Evolutionary conservation across 2,797 vertebrate genomes (phyloP), one percentile per base, ranked within the genome.

Genomic region (Microctenopoma lineatum): DNA sequence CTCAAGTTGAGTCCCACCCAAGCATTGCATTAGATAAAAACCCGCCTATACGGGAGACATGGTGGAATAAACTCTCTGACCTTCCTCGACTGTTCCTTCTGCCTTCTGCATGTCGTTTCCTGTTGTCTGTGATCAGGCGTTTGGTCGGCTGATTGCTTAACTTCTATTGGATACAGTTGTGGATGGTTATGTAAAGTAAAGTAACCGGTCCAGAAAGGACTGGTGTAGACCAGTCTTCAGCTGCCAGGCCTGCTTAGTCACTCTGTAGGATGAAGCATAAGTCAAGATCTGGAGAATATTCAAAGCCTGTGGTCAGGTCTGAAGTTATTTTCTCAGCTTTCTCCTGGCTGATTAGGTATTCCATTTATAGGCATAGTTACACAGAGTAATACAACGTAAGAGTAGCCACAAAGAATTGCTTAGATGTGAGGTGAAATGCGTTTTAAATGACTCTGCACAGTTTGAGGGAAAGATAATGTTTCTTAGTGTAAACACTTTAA

Each of bases 311-410:
- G 39, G 64, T 50, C 56, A 73, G 18, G 26, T 58, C 70, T 77
- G 53, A 64, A 61, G 64, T 75, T 76, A 50, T 29, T 16, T 63
- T 55, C 67, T 77, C 67, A 59, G 59, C 18, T 80, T 72, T 74
- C 27, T 62, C 16, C 55, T 48, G 45, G 38, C 38, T 54, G 52
- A 70, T 70, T 32, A 53, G 54, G 3, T 54, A 16, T 66, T 73
- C 32, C 7, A 12, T 57, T 57, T 62, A 45, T 67, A 69, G 57
- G 38, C 25, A 27, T 29, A 59, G 12, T 26, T 27, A 42, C 5
- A 41, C 54, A 58, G 21, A 48, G 45, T 54, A 53, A 44, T 10
- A 21, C 29, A 72, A 36, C 48, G 1, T 4, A 42, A 41, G 29
- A 64, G 50, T 44, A 67, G 55, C 59, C 47, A 58, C 18, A 32